These are phyloP conservation scores for Trichogramma evanescens DNA, from an alignment of 2,888 invertebrate genomes.

Conservation along the genomic window DNA sequence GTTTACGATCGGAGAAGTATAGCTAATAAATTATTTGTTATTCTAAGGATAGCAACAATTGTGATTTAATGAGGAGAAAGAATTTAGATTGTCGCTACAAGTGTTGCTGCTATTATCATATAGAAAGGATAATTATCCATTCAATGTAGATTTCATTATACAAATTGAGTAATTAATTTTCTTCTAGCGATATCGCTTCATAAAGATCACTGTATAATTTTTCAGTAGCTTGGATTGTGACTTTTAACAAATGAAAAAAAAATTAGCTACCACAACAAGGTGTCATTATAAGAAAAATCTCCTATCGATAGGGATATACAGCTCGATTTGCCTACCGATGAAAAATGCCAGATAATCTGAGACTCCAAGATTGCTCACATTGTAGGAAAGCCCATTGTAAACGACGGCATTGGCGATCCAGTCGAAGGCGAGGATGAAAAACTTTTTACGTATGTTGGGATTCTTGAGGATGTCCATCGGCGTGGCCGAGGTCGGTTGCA, in stretches of 20 bases:
- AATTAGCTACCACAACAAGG: not conserved
- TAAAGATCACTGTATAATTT: not conserved
- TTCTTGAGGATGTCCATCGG: constrained; percentile 58
- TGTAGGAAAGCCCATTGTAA: constrained; percentile 62
- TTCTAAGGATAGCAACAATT: too few relatives aligned
- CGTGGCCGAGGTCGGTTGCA: constrained; percentile 50
- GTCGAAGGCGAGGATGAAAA: constrained; percentile 58
- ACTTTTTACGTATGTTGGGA: constrained; percentile 62
- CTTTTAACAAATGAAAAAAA: too few relatives aligned
- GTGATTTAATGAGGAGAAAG: too few relatives aligned
- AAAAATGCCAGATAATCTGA: constrained; percentile 64
- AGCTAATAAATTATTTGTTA: not conserved
- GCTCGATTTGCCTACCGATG: constrained; percentile 49
- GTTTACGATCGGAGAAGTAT: not conserved
- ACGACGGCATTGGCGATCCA: constrained; percentile 65
- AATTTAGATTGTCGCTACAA: not conserved
- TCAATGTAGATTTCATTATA: not conserved
- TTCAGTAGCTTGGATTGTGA: not conserved
- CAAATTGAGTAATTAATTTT: not conserved
- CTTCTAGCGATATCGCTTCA: not conserved
- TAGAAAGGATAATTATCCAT: not conserved
- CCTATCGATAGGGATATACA: too few relatives aligned
- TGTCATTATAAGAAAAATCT: not conserved
- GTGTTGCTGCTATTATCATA: not conserved
- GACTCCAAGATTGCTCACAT: constrained; percentile 61